Conservation (phyloP, 2,797 vertebrate genomes). For the Myotis myotis region DNA sequence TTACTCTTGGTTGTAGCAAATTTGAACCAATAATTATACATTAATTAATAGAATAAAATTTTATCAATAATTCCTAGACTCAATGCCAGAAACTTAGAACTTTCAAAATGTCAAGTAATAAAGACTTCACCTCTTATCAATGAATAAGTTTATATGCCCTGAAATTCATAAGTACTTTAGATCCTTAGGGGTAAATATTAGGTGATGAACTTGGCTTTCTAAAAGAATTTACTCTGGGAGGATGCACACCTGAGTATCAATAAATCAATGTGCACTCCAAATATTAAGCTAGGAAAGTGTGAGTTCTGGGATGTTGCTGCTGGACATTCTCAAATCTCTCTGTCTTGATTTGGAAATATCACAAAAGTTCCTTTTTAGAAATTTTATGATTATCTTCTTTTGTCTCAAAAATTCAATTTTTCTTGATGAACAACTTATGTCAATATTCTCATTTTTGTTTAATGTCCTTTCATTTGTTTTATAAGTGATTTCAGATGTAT, state of each 20-base stretch:
- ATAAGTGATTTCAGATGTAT: not conserved
- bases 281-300: not conserved
- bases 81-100: not conserved
- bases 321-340: not conserved
- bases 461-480: not conserved
- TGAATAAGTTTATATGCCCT: not conserved
- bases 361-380: not conserved
- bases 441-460: not conserved
- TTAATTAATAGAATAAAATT: not conserved
- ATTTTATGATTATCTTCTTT: not conserved
- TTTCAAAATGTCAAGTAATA: not conserved
- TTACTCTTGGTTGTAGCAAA: not conserved
- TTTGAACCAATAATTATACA: not conserved
- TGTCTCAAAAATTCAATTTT: not conserved
- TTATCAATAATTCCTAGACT: constrained; percentile 13
- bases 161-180: not conserved
- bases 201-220: not conserved
- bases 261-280: not conserved
- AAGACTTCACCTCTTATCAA: not conserved
- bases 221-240: not conserved
- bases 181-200: not conserved
- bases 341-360: not conserved
- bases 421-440: not conserved
- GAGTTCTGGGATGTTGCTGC: not conserved
- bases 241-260: not conserved